Conservation (phyloP, 2,797 vertebrate species). For the Sebastes umbrosus region DNA sequence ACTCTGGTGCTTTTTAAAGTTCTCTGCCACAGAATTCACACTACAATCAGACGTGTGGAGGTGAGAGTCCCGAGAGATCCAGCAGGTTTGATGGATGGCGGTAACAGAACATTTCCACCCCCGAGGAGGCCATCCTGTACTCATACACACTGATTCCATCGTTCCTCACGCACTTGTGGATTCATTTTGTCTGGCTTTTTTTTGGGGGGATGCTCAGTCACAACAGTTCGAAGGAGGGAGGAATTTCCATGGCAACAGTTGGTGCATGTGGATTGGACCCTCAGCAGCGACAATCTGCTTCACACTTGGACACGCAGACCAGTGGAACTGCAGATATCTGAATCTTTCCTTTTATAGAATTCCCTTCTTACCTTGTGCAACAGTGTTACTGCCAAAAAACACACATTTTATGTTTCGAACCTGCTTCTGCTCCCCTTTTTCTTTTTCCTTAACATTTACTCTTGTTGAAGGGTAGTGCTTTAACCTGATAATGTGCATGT, state of each 20-base stretch:
- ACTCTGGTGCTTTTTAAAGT: conserved; percentile 39
- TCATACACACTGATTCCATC: background rate
- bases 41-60: conserved; percentile 27
- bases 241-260: conserved; percentile 42
- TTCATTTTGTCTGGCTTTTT: conserved; percentile 13
- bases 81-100: background rate
- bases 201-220: background rate
- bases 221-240: conserved; percentile 7
- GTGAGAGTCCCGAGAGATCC: background rate
- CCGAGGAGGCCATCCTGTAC: conserved; percentile 2
- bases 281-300: conserved; percentile 26
- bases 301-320: conserved; percentile 12
- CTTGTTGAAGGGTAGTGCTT: conserved; percentile 32
- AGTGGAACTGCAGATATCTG: conserved; percentile 1
- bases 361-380: background rate
- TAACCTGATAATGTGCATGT: conserved; percentile 39
- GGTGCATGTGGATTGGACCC: conserved; percentile 9
- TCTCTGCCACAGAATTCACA: conserved; percentile 25
- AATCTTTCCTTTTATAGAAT: conserved; percentile 26
- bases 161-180: conserved; percentile 8
- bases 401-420: background rate
- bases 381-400: conserved; percentile 36
- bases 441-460: background rate
- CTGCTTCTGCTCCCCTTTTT: background rate
- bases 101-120: background rate